Evolutionary conservation across 2,888 invertebrate species (phyloP).

Genomic region (Ligdia adustata): DNA sequence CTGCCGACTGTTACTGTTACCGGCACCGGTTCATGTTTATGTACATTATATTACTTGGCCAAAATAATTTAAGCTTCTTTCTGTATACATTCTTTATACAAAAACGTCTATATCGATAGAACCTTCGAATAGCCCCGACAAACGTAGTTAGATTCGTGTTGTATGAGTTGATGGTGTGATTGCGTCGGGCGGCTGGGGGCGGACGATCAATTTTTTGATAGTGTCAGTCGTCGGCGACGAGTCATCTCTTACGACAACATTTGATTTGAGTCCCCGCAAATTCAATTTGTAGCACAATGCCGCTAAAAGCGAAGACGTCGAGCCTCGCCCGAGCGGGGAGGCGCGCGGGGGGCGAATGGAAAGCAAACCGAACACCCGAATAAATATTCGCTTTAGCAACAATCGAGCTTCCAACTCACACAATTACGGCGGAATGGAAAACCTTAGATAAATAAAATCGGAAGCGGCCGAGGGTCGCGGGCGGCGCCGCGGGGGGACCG

Average conservation of each 20-base stretch:
- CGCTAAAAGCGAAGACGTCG: slow-evolving; percentile 40
- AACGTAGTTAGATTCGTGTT: slow-evolving; percentile 16
- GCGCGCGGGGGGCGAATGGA: slow-evolving; percentile 53
- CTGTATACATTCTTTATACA: no score
- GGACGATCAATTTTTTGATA: slow-evolving; percentile 80
- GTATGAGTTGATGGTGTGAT: slow-evolving; percentile 17
- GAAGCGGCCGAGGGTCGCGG: slow-evolving; percentile 57
- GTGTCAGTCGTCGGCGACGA: slow-evolving; percentile 71
- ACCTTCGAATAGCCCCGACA: not conserved
- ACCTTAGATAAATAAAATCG: slow-evolving; percentile 81
- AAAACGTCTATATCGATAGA: no score
- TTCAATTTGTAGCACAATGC: slow-evolving; percentile 77
- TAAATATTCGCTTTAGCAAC: slow-evolving; percentile 82
- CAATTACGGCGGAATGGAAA: slow-evolving; percentile 81
- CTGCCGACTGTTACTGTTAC: slow-evolving; percentile 29
- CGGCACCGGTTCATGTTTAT: no score
- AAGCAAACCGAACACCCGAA: slow-evolving; percentile 74
- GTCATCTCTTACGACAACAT: slow-evolving; percentile 77
- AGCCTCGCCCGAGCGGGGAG: slow-evolving; percentile 16
- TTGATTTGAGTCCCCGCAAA: slow-evolving; percentile 75
- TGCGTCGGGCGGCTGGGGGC: slow-evolving; percentile 36
- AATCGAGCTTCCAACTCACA: slow-evolving; percentile 78
- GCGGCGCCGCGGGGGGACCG: slow-evolving; percentile 30
- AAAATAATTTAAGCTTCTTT: no score
- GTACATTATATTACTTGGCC: slow-evolving; percentile 42